Conservation (phyloP, 2,888 invertebrate species). For the Himalopsyche tibetana region DNA sequence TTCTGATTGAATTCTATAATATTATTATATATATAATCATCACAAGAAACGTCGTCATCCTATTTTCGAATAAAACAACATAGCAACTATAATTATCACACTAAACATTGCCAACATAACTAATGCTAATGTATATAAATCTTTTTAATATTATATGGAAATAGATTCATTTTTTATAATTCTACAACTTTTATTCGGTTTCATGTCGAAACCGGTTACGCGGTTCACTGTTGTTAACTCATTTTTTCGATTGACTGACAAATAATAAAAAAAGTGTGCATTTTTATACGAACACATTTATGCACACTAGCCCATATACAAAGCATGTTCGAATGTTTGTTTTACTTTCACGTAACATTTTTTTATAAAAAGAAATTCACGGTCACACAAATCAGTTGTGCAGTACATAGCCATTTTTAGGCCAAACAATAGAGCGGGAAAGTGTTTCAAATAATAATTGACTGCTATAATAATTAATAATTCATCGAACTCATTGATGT, state of each 20-base stretch:
- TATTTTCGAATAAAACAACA: not conserved
- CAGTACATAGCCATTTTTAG: not conserved
- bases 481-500: no score
- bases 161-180: no score
- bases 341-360: slow-evolving; percentile 61
- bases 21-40: no score
- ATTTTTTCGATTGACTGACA: slow-evolving; percentile 66
- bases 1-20: no score
- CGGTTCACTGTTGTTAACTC: slow-evolving; percentile 59
- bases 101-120: no score
- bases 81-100: no score
- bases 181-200: not conserved
- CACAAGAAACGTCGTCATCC: not conserved
- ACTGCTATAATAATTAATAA: not conserved
- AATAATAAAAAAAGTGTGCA: slow-evolving; percentile 62
- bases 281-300: slow-evolving; percentile 44
- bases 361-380: slow-evolving; percentile 56
- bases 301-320: slow-evolving; percentile 46
- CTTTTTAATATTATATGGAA: no score
- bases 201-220: slow-evolving; percentile 45
- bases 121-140: no score
- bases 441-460: slow-evolving; percentile 21
- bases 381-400: slow-evolving; percentile 53
- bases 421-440: slow-evolving; percentile 10
- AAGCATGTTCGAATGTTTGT: slow-evolving; percentile 59